Percentiles rank a stretch among this genome's conserved stretches.
These are phyloP conservation scores for Ellobium chinense DNA, from an alignment of 2,888 invertebrate species.

Conservation along the genomic window DNA sequence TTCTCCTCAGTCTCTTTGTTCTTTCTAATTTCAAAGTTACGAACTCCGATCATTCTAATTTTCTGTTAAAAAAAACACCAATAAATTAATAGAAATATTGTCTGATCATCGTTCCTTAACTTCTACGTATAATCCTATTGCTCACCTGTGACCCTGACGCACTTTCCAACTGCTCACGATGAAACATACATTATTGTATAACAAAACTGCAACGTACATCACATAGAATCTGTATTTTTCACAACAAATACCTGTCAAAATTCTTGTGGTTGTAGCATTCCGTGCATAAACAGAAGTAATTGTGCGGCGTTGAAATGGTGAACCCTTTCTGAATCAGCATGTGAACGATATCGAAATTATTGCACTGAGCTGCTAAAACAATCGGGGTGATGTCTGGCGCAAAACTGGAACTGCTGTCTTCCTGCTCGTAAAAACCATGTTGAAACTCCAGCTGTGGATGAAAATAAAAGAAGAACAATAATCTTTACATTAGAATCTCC, in stretches of 20 bases:
- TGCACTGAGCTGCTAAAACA: slow-evolving; percentile 61
- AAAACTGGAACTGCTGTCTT: slow-evolving; percentile 58
- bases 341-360: slow-evolving; percentile 64
- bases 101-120: too few relatives aligned
- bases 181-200: too few relatives aligned
- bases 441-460: slow-evolving; percentile 54
- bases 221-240: too few relatives aligned
- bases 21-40: too few relatives aligned
- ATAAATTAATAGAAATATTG: too few relatives aligned
- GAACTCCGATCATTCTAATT: too few relatives aligned
- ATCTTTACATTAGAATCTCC: background rate
- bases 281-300: slow-evolving; percentile 61
- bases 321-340: slow-evolving; percentile 61
- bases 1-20: too few relatives aligned
- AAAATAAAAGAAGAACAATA: background rate
- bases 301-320: slow-evolving; percentile 57
- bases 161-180: too few relatives aligned
- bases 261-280: slow-evolving; percentile 60
- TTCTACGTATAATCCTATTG: too few relatives aligned
- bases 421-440: slow-evolving; percentile 60
- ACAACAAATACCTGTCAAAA: slow-evolving; percentile 61
- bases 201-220: too few relatives aligned
- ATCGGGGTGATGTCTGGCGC: slow-evolving; percentile 61
- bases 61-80: too few relatives aligned
- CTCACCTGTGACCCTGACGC: too few relatives aligned